Evolutionary conservation across 2,797 vertebrate genomes (phyloP).

Genomic region (Ispidina picta): DNA sequence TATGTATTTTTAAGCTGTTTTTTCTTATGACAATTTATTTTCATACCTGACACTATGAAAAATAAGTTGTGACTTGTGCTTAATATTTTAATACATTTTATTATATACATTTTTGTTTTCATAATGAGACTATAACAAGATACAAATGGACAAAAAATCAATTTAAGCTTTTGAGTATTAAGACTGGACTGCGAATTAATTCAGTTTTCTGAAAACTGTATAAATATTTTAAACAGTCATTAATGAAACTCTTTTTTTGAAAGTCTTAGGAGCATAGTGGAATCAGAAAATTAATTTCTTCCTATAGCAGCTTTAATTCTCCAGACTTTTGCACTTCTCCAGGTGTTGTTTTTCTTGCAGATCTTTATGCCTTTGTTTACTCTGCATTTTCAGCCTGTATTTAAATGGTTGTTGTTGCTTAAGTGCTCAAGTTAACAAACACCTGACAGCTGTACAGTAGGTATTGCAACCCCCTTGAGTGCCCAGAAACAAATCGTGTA

Average conservation of each 20-base stretch:
- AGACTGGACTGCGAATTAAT: not conserved
- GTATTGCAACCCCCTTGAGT: not conserved
- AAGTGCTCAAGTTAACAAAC: not conserved
- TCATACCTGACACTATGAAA: not conserved
- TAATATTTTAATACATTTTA: not conserved
- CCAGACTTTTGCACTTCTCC: not conserved
- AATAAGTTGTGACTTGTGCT: not conserved
- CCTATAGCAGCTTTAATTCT: not conserved
- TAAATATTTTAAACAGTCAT: not conserved
- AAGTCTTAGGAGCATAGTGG: not conserved
- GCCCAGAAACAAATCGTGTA: not conserved
- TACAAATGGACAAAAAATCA: not conserved
- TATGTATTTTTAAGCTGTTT: not conserved
- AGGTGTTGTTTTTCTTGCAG: not conserved
- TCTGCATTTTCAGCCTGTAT: not conserved
- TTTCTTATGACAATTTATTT: not conserved
- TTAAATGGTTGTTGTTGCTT: not conserved
- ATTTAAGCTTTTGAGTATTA: not conserved
- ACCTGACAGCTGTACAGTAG: slow-evolving; percentile 4
- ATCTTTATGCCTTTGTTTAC: not conserved
- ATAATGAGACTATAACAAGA: not conserved
- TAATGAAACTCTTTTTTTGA: not conserved
- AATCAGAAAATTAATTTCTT: not conserved
- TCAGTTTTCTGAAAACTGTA: not conserved
- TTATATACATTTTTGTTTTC: not conserved